Evolutionary conservation across 2,113 vertebrate species (phyloP).

Genomic region (Nesoenas mayeri): DNA sequence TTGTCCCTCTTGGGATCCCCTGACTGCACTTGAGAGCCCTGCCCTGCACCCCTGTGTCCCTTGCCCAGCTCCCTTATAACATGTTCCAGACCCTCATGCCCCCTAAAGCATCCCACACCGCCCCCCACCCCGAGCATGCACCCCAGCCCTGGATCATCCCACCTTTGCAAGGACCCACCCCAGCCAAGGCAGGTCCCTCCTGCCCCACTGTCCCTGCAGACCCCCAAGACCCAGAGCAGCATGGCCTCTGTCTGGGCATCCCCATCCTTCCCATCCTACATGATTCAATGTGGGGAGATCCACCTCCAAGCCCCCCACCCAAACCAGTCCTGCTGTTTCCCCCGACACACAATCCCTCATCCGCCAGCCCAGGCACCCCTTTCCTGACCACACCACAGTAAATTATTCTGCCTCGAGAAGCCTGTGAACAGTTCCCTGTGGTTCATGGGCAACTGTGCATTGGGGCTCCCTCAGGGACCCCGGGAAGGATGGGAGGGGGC

Average conservation of each 20-base stretch:
- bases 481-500: not conserved
- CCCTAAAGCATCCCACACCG: not conserved
- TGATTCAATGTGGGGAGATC: not conserved
- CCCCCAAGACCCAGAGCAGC: not conserved
- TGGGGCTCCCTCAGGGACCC: not conserved
- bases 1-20: not conserved
- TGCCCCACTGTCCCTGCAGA: not conserved
- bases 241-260: not conserved
- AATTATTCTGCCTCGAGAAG: conserved; percentile 2
- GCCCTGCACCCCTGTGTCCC: not conserved
- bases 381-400: not conserved
- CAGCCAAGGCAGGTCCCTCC: not conserved
- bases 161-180: not conserved
- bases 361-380: not conserved
- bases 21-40: not conserved
- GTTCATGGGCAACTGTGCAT: not conserved
- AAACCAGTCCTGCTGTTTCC: not conserved
- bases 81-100: not conserved
- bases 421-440: not conserved
- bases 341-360: accelerated
- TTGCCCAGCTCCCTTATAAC: not conserved
- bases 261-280: too few relatives aligned
- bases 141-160: not conserved
- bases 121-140: not conserved
- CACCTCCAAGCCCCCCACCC: not conserved